Percentiles rank a stretch among this genome's conserved stretches.
Evolutionary conservation across 2,888 invertebrate genomes (phyloP).

Genomic region (Heteromyza rotundicornis): DNA sequence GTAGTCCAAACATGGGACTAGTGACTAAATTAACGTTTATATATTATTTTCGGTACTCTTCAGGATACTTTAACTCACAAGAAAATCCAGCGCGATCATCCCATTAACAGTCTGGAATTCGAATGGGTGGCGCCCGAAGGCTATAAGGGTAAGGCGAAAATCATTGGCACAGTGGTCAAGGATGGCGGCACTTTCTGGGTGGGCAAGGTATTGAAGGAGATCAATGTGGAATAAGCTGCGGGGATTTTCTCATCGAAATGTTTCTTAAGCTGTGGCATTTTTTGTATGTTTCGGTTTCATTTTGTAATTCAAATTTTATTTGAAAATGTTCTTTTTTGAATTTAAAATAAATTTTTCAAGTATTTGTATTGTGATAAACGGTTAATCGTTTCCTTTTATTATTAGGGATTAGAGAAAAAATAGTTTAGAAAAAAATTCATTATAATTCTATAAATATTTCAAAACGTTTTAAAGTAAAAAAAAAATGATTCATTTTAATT

Average conservation of each 20-base stretch:
- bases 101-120: slow-evolving; percentile 66
- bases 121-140: slow-evolving; percentile 72
- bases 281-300: too few species aligned
- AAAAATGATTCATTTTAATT: too few species aligned
- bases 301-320: neutral
- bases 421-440: too few species aligned
- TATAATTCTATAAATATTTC: too few species aligned
- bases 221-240: slow-evolving; percentile 53
- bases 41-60: slow-evolving; percentile 23
- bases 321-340: slow-evolving; percentile 16
- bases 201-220: slow-evolving; percentile 68
- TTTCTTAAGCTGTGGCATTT: too few species aligned
- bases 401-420: too few species aligned
- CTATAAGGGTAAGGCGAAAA: slow-evolving; percentile 69
- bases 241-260: slow-evolving; percentile 28
- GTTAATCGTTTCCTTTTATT: neutral
- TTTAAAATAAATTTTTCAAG: slow-evolving; percentile 23
- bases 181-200: slow-evolving; percentile 78
- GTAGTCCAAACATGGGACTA: neutral
- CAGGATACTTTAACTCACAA: slow-evolving; percentile 76
- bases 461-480: too few species aligned
- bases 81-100: slow-evolving; percentile 65
- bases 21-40: neutral
- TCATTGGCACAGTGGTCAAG: slow-evolving; percentile 74
- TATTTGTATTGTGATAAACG: slow-evolving; percentile 12